Base-by-base conservation (phyloP, 2,888 invertebrate genomes). In the Steromphala cineraria region DNA sequence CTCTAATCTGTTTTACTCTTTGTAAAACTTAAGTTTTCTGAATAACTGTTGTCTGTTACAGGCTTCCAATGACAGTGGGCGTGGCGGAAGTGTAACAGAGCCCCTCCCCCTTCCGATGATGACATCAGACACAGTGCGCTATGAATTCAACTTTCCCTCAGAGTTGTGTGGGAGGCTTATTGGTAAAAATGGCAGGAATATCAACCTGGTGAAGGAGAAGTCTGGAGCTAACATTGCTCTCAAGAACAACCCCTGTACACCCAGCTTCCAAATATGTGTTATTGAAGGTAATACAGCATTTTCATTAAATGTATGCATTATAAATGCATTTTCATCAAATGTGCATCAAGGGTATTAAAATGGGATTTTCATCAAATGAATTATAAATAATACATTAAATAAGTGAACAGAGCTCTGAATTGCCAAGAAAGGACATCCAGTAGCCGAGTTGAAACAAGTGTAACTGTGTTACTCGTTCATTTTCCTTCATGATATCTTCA, bases 31-130 rank as follows among this genome's bases (percentile, higher is more conserved):
- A 46, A 13, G 10, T 10, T 46, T 46, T 46, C 46, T 46, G 1
- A 10, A 46, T 10, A 46, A 46, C 3, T 74, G 17, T 80, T 82
- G 28, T 36, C 36, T 36, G n/a, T 36, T 36, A 2, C 80, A 95
- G 95, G 96, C 96, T 84, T 97, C 96, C 81, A 96, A 96, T 93
- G 97, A 97, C 93, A 97, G 97, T 93, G 97, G 97, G 74, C 96
- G 97, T 94, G 97, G 97, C 87, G 86, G 86, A 89, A 96, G 96
- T 88, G 86, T 89, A 0, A 82, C 84, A 24, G 85, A 86, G 19
- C 78, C 75, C 5, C 97, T 97, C 94, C 94, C 81, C 8, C 46
- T 77, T 62, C 83, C 55, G 36, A 62, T 56, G 1, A 31, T 53
- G n/a, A 74, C 62, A 46, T 76, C 74, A 19, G 55, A n/a, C 80